Base-by-base conservation (phyloP, 2,888 invertebrate genomes). In the Alentia gelatinosa region DNA sequence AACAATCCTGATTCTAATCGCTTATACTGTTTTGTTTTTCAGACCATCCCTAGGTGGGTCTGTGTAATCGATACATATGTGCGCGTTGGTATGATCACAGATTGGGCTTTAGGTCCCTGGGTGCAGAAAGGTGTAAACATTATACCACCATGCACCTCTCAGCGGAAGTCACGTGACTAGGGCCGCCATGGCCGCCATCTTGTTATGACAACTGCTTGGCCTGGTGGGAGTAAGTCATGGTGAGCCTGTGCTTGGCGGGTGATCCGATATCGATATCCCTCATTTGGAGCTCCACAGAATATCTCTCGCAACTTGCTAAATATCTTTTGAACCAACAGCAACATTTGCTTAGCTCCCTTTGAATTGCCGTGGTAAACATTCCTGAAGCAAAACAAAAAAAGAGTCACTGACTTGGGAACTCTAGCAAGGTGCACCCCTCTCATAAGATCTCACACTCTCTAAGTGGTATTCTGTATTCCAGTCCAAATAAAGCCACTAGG, bases 351-450 rank as follows among this genome's bases (percentile, higher is more conserved):
- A 93, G 91, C 89, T 94, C 94, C 88, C 94, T 92, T 89, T 94
- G 92, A 92, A 94, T 94, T 83, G 94, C 93, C 75, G 94, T 92
- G n/a, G 94, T 94, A 90, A 94, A 94, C 94, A 94, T 94, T 90
- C 94, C 94, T 94, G 93, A 91, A 93, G 94, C 90, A 91, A 91
- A 92, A 92, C 92, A 50, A 74, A 88, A 89, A n/a, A n/a, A n/a
- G n/a, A n/a, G n/a, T n/a, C n/a, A n/a, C n/a, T n/a, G n/a, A n/a
- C n/a, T n/a, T n/a, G n/a, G n/a, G n/a, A n/a, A n/a, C n/a, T n/a
- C n/a, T n/a, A n/a, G n/a, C n/a, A n/a, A n/a, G n/a, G n/a, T n/a
- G n/a, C n/a, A n/a, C n/a, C n/a, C n/a, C n/a, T n/a, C n/a, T n/a
- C n/a, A n/a, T n/a, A n/a, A n/a, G n/a, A n/a, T n/a, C n/a, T n/a